These are phyloP conservation scores for Bombus breviceps DNA, from an alignment of 1,140 invertebrate species.

Conservation along the genomic window DNA sequence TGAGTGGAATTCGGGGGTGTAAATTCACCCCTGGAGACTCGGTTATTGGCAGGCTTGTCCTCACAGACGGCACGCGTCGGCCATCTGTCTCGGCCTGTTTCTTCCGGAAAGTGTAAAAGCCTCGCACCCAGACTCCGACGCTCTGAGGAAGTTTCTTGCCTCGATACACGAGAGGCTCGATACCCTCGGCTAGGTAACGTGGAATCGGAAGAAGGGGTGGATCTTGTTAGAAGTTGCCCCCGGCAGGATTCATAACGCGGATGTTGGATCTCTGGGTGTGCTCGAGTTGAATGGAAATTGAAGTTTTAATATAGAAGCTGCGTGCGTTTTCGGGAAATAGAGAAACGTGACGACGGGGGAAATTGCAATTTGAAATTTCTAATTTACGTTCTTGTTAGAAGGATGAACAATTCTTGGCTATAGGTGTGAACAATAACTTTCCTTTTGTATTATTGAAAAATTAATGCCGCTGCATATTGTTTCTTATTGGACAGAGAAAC, in stretches of 20 bases:
- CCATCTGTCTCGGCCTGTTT: conserved; percentile 69
- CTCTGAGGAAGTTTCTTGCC: conserved; percentile 24
- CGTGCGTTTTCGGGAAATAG: background rate
- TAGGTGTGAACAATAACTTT: background rate
- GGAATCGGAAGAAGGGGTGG: conserved; percentile 1
- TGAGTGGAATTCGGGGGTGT: background rate
- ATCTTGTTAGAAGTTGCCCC: conserved; percentile 24
- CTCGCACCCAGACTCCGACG: conserved; percentile 15
- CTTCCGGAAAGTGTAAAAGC: conserved; percentile 55
- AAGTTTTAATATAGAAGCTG: conserved; percentile 25
- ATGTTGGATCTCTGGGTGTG: conserved; percentile 5
- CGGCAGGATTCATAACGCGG: conserved; percentile 24
- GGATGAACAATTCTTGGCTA: background rate
- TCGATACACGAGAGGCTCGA: conserved; percentile 22
- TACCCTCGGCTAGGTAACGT: background rate
- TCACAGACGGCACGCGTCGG: conserved; percentile 69
- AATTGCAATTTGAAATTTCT: background rate
- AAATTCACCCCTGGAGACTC: background rate
- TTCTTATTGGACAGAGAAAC: background rate
- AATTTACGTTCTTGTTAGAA: no score
- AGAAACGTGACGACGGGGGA: background rate
- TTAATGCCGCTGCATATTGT: background rate
- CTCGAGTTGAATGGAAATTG: conserved; percentile 25
- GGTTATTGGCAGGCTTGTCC: conserved; percentile 68
- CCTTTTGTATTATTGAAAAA: background rate